Percentiles rank a stretch among this genome's conserved stretches.
Evolutionary conservation across 2,113 vertebrate species (phyloP).

Genomic region (Archilochus colubris): DNA sequence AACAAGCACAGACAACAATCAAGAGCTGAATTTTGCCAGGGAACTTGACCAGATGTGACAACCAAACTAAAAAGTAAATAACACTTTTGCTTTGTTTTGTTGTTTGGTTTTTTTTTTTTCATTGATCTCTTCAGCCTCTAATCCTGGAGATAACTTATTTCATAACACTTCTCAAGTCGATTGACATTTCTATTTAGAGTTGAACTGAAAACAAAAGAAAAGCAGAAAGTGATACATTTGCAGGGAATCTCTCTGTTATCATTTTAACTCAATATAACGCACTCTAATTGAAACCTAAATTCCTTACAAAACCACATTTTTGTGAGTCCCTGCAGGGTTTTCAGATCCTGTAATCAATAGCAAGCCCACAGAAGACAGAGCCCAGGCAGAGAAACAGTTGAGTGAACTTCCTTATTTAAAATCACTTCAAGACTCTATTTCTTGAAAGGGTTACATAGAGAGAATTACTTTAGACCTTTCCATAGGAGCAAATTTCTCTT

Average conservation of each 20-base stretch:
- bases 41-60: not conserved
- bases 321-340: not conserved
- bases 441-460: conserved; percentile 28
- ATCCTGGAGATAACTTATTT: not conserved
- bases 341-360: not conserved
- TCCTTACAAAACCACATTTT: not conserved
- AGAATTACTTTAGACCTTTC: conserved; percentile 43
- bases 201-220: not conserved
- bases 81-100: not conserved
- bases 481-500: conserved; percentile 37
- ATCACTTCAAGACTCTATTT: not conserved
- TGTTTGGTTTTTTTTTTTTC: not conserved
- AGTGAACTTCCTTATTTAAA: conserved; percentile 35
- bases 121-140: not conserved
- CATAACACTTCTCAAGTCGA: not conserved
- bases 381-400: not conserved
- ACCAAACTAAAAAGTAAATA: not conserved
- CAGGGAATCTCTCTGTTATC: not conserved
- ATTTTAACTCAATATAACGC: not conserved
- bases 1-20: not conserved
- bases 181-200: not conserved
- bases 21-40: not conserved
- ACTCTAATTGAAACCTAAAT: not conserved
- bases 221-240: not conserved
- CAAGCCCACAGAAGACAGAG: not conserved